phyloP scores from a whole-genome alignment of 2,888 invertebrate species.

The Campoplex capitator region DNA sequence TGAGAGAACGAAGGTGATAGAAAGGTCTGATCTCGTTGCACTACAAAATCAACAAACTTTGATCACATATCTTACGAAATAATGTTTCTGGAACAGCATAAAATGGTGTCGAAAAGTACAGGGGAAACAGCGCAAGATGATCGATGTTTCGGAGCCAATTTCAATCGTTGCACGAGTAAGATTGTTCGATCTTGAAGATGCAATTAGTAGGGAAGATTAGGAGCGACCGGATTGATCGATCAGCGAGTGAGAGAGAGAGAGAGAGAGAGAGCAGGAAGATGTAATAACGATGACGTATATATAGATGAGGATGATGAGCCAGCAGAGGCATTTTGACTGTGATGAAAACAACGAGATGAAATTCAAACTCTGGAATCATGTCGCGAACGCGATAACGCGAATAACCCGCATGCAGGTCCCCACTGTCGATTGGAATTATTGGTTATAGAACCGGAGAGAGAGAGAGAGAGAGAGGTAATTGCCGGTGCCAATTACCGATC shows the following conservation, averaged over 20 bases:
- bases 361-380: neutral
- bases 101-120: neutral
- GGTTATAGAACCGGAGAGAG: conserved; percentile 37
- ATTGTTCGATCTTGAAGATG: conserved; percentile 4
- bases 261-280: neutral
- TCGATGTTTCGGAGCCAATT: neutral
- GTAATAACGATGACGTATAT: neutral
- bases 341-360: neutral
- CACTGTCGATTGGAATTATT: conserved; percentile 43
- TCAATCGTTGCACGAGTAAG: neutral
- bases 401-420: neutral
- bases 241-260: neutral
- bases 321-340: neutral
- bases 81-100: neutral
- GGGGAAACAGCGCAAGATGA: neutral
- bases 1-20: neutral
- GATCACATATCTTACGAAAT: neutral
- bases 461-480: conserved; percentile 27
- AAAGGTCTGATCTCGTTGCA: conserved; percentile 28
- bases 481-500: conserved; percentile 51
- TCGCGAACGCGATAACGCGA: neutral
- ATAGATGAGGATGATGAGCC: neutral
- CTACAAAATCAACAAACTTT: conserved; percentile 43
- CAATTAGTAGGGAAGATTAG: conserved; percentile 10
- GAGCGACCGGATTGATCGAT: conserved; percentile 18